phyloP scores from a whole-genome alignment of 2,797 vertebrate genomes.

The Tiaroga cobitis region DNA sequence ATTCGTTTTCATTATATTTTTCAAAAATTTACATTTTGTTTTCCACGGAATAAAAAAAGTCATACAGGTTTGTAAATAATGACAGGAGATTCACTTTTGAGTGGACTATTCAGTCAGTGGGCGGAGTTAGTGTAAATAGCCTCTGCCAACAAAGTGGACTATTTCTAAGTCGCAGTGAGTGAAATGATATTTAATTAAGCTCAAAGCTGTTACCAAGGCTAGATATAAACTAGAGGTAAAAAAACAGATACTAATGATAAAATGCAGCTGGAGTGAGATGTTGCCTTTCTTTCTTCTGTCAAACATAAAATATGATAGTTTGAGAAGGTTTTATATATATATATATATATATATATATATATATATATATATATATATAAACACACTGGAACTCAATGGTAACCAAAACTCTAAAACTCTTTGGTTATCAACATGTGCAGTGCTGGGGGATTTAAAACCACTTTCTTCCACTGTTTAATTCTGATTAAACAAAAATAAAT shows the following conservation, averaged over 20 bases:
- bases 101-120: not conserved
- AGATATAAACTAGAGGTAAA: not conserved
- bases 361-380: too few species aligned
- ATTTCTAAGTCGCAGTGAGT: not conserved
- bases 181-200: not conserved
- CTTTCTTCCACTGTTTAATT: not conserved
- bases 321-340: too few species aligned
- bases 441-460: not conserved
- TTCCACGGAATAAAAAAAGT: not conserved
- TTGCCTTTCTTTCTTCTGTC: not conserved
- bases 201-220: not conserved
- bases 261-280: conserved; percentile 11
- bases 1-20: not conserved
- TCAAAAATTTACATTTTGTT: not conserved
- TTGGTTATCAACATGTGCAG: not conserved
- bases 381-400: too few species aligned
- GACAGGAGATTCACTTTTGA: not conserved
- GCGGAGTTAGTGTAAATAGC: too few species aligned
- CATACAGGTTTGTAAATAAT: not conserved
- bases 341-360: too few species aligned
- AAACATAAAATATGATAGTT: not conserved
- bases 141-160: not conserved
- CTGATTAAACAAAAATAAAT: too few species aligned
- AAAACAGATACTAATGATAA: conserved; percentile 31
- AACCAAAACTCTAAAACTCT: too few species aligned